A percentile compares a stretch with the other conserved stretches of the same genome.
These are phyloP conservation scores for Pseudopleuronectes americanus DNA, from an alignment of 2,797 vertebrate genomes.

Conservation along the genomic window DNA sequence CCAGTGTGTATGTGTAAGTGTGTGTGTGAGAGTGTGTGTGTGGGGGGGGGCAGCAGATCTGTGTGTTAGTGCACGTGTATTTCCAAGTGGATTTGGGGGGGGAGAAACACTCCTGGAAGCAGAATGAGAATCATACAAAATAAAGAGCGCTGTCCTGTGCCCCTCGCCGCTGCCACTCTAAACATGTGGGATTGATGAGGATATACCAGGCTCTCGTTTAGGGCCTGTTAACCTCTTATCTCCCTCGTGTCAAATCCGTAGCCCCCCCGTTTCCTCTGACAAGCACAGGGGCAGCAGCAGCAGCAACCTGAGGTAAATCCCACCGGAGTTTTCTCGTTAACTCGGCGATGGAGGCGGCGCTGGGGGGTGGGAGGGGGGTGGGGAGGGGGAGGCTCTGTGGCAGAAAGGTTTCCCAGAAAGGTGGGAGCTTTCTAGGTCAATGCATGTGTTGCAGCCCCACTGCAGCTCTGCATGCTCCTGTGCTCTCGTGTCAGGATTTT, in stretches of 20 bases:
- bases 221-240: slow-evolving; percentile 90
- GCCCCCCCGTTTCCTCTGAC: slow-evolving; percentile 73
- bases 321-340: slow-evolving; percentile 59
- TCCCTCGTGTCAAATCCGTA: slow-evolving; percentile 68
- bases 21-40: slow-evolving; percentile 30
- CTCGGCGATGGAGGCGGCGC: slow-evolving; percentile 28
- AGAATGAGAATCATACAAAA: slow-evolving; percentile 59
- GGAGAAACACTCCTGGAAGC: slow-evolving; percentile 67
- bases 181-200: slow-evolving; percentile 86
- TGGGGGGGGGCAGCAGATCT: slow-evolving; percentile 38
- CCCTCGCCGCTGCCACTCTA: slow-evolving; percentile 22
- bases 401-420: slow-evolving; percentile 19
- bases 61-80: slow-evolving; percentile 74
- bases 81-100: slow-evolving; percentile 45
- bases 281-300: slow-evolving; percentile 51
- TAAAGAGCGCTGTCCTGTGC: slow-evolving; percentile 48
- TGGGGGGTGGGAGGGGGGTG: background rate
- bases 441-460: background rate
- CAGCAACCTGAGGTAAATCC: slow-evolving; percentile 60
- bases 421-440: slow-evolving; percentile 26
- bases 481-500: background rate
- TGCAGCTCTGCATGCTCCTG: background rate
- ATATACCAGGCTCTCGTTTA: slow-evolving; percentile 82
- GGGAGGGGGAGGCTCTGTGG: background rate
- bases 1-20: slow-evolving; percentile 50